A percentile compares a stretch with the other conserved stretches of the same genome.
Conservation (phyloP, 2,113 vertebrate genomes). For the Brevimyrus niger region DNA sequence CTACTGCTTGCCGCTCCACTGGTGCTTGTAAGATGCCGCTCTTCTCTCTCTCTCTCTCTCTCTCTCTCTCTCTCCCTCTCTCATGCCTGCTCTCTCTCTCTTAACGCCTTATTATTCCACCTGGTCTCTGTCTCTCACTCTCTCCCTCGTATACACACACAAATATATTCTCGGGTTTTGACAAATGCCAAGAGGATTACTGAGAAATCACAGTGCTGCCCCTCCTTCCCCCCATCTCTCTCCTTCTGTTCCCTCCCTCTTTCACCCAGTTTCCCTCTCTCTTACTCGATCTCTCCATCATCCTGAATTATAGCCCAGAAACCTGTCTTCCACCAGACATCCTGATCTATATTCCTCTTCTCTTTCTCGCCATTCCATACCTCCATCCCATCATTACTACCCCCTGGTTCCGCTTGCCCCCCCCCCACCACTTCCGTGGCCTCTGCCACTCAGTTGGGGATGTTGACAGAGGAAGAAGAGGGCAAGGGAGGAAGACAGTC, state of each 20-base stretch:
- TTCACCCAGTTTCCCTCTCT: conserved; percentile 7
- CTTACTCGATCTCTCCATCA: conserved; percentile 18
- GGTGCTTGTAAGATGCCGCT: conserved; percentile 30
- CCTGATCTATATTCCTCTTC: conserved; percentile 5
- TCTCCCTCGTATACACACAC: neutral
- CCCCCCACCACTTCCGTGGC: neutral
- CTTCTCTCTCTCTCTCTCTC: conserved; percentile 22
- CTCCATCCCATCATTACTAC: neutral
- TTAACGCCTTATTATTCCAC: conserved; percentile 6
- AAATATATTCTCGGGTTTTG: conserved; percentile 40
- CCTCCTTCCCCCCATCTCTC: conserved; percentile 34
- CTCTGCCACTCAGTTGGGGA: neutral
- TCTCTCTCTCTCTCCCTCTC: neutral
- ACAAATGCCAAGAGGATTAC: conserved; percentile 64
- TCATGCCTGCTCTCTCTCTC: conserved; percentile 8
- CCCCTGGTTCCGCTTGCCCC: neutral
- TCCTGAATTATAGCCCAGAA: conserved; percentile 18
- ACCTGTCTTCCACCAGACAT: conserved; percentile 1
- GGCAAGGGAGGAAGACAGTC: neutral
- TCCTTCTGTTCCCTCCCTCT: conserved; percentile 30
- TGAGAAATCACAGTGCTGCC: conserved; percentile 53
- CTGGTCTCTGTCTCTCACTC: conserved; percentile 10
- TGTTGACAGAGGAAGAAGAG: neutral
- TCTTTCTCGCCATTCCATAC: neutral
- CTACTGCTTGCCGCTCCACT: conserved; percentile 29